phyloP scores from a whole-genome alignment of 1,140 invertebrate genomes.

The Temnothorax longispinosus region DNA sequence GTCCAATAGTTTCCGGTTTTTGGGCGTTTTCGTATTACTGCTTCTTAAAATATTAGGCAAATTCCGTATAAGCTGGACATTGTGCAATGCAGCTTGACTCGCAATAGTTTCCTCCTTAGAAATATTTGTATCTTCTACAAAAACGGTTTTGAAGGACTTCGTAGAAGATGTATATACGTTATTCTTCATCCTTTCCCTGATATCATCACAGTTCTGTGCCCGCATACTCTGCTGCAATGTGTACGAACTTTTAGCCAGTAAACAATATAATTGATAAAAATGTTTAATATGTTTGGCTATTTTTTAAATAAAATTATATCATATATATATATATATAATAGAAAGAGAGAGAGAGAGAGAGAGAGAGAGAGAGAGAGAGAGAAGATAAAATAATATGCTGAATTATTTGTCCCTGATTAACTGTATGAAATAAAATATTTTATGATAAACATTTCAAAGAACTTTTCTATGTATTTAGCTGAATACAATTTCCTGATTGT shows the following conservation, averaged over 20 bases:
- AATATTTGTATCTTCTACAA: background rate
- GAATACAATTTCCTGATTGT: no score
- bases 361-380: no score
- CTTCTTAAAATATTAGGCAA: slow-evolving; percentile 69
- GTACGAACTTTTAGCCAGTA: slow-evolving; percentile 11
- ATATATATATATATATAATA: no score
- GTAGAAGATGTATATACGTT: background rate
- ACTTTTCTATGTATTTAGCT: background rate
- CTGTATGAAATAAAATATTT: background rate
- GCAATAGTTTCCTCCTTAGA: background rate
- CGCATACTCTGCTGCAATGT: background rate
- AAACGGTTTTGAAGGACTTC: background rate
- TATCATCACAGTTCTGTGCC: background rate
- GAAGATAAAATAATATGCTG: background rate
- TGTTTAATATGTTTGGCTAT: background rate
- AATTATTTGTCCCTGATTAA: background rate
- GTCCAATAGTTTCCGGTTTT: background rate
- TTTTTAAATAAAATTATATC: background rate
- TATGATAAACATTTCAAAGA: background rate
- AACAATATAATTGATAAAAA: slow-evolving; percentile 20
- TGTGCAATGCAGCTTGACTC: background rate
- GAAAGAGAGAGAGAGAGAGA: no score
- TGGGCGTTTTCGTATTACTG: slow-evolving; percentile 13
- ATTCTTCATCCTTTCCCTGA: background rate
- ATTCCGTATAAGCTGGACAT: slow-evolving; percentile 21